phyloP scores from a whole-genome alignment of 2,797 vertebrate species.

The Lithobates pipiens region DNA sequence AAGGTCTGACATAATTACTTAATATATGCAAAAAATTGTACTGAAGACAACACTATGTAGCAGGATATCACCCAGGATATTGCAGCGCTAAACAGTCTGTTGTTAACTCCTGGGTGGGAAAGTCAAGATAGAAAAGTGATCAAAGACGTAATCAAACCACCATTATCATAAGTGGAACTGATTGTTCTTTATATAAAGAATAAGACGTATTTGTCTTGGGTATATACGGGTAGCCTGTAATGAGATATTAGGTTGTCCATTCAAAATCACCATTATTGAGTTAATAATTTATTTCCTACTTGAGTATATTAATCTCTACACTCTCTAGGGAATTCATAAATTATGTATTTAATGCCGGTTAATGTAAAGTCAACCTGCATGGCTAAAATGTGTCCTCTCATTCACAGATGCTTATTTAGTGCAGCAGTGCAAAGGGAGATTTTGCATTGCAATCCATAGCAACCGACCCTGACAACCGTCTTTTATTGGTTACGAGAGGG shows the following conservation, averaged over 20 bases:
- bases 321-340: not conserved
- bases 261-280: not conserved
- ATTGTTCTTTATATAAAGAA: not conserved
- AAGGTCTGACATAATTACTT: conserved; percentile 25
- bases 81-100: conserved; percentile 43
- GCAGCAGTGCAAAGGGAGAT: not conserved
- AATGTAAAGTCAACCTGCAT: not conserved
- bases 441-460: not conserved
- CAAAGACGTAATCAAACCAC: conserved; percentile 3
- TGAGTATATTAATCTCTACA: not conserved
- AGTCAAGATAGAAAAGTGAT: conserved; percentile 13
- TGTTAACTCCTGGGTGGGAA: conserved; percentile 22
- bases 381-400: not conserved
- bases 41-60: conserved; percentile 30
- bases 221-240: not conserved
- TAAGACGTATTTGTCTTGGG: not conserved
- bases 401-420: not conserved
- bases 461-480: not conserved
- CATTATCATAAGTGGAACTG: not conserved
- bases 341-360: not conserved
- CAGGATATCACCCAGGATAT: conserved; percentile 2
- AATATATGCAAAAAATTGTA: conserved; percentile 45
- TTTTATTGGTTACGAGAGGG: not conserved
- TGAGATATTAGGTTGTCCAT: not conserved
- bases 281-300: not conserved